phyloP scores from a whole-genome alignment of 2,113 vertebrate species.

The Lagopus leucura region DNA sequence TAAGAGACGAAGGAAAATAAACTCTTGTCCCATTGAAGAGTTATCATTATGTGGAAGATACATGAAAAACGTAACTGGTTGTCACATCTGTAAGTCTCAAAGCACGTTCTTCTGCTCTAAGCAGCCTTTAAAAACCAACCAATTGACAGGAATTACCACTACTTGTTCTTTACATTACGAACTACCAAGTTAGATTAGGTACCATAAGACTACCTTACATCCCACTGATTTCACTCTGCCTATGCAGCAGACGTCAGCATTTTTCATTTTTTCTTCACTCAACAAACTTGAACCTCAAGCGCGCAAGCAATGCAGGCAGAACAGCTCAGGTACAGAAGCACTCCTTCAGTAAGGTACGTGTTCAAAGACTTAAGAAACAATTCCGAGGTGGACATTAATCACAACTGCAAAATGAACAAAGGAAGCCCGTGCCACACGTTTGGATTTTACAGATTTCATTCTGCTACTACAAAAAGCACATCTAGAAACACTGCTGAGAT shows the following conservation, averaged over 20 bases:
- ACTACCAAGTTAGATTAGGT: background rate
- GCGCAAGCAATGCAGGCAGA: background rate
- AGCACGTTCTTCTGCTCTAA: background rate
- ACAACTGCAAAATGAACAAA: background rate
- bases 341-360: background rate
- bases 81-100: background rate
- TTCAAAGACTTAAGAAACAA: background rate
- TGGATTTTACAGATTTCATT: background rate
- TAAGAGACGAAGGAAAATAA: background rate
- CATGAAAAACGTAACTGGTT: background rate
- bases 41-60: background rate
- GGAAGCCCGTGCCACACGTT: background rate
- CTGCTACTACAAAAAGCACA: background rate
- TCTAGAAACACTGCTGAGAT: background rate
- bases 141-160: background rate
- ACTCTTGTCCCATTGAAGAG: background rate
- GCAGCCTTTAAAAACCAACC: background rate
- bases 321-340: background rate
- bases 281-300: background rate
- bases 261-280: background rate
- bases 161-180: background rate
- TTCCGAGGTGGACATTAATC: background rate
- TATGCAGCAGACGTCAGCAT: background rate
- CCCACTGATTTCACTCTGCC: background rate
- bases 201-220: background rate